These are phyloP conservation scores for Masticophis lateralis DNA, from an alignment of 2,797 vertebrate genomes.

Conservation along the genomic window DNA sequence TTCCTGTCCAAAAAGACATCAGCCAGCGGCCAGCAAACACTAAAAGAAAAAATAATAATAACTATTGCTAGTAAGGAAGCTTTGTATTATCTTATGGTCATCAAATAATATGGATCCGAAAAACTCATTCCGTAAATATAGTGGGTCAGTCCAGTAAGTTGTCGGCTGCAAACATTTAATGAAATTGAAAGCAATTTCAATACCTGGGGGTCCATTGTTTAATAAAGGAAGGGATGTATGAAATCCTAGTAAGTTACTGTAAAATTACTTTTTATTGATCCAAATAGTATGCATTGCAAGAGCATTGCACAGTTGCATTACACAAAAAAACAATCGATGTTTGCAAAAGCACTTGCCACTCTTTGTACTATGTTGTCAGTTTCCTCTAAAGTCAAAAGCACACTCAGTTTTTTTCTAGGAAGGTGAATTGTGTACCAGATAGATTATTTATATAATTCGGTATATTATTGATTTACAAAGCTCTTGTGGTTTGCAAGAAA, in stretches of 20 bases:
- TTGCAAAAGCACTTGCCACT: background rate
- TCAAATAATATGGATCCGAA: background rate
- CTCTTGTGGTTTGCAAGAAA: background rate
- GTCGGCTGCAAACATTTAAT: background rate
- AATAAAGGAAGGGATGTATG: background rate
- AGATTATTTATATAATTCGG: background rate
- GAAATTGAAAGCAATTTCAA: background rate
- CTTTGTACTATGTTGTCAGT: background rate
- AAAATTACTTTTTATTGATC: background rate
- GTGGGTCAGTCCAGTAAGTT: background rate
- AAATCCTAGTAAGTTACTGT: background rate
- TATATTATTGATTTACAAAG: background rate
- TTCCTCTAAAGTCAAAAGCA: background rate
- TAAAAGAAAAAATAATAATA: constrained; percentile 67
- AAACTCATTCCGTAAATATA: background rate
- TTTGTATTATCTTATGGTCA: background rate
- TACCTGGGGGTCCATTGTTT: background rate
- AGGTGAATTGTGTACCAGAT: background rate
- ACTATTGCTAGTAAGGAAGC: constrained; percentile 18
- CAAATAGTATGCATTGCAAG: background rate
- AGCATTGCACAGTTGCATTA: background rate
- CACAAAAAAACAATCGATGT: background rate
- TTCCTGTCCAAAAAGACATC: constrained; percentile 99
- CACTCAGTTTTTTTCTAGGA: background rate
- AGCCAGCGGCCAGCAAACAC: constrained; percentile 98